Conservation (phyloP, 2,888 invertebrate species). For the Phengaris arion region DNA sequence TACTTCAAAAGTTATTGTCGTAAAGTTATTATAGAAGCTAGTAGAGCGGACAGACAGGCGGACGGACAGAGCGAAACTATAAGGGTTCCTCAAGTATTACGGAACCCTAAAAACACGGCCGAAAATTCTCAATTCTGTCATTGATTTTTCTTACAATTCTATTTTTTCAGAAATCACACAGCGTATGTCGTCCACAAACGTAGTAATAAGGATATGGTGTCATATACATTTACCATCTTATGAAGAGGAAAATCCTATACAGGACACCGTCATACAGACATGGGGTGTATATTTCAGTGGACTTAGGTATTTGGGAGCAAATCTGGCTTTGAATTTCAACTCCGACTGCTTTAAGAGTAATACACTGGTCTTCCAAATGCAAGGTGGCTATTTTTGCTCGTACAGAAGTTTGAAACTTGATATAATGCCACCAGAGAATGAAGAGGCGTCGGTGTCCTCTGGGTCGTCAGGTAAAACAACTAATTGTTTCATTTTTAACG, state of each 20-base stretch:
- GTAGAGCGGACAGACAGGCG: too few species aligned
- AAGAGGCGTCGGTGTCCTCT: constrained; percentile 64
- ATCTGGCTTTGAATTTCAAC: constrained; percentile 83
- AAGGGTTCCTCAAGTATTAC: too few species aligned
- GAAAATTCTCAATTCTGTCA: too few species aligned
- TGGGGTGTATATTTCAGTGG: constrained; percentile 94
- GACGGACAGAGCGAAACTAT: too few species aligned
- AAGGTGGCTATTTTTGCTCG: constrained; percentile 90
- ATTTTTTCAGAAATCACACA: constrained; percentile 66
- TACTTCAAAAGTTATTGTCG: too few species aligned
- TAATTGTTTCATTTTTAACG: constrained; percentile 10
- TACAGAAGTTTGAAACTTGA: constrained; percentile 76
- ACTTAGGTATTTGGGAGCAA: constrained; percentile 86
- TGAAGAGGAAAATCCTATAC: constrained; percentile 47
- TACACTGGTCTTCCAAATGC: constrained; percentile 91
- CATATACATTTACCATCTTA: constrained; percentile 51
- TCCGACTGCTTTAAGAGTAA: constrained; percentile 84
- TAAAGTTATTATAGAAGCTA: too few species aligned
- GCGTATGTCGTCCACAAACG: constrained; percentile 69
- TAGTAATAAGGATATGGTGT: constrained; percentile 74
- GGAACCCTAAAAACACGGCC: too few species aligned
- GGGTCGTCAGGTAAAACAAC: constrained; percentile 64
- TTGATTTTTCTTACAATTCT: neutral
- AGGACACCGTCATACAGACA: constrained; percentile 84
- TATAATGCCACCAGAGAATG: constrained; percentile 69